Conservation (phyloP, 2,797 vertebrate genomes). For the Coregonus suidteri region DNA sequence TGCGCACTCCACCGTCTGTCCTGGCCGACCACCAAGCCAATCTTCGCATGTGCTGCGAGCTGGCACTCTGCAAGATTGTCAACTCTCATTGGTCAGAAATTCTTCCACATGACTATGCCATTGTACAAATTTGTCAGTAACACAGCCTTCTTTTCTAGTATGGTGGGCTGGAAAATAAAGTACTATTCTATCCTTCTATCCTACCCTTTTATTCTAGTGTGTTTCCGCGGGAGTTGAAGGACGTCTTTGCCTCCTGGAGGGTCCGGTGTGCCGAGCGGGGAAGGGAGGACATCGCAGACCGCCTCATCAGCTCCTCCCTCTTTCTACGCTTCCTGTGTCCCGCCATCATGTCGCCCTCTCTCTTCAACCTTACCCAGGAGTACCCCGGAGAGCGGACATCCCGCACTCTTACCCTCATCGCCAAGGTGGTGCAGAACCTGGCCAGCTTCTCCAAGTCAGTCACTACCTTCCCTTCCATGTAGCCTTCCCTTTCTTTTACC, state of each 20-base stretch:
- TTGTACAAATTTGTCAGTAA: neutral
- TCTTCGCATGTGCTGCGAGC: constrained; percentile 97
- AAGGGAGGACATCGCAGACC: constrained; percentile 93
- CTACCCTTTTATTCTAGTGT: constrained; percentile 62
- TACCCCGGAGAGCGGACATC: constrained; percentile 95
- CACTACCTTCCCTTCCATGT: constrained; percentile 35
- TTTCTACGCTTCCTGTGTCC: constrained; percentile 97
- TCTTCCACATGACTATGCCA: neutral
- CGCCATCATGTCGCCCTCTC: constrained; percentile 94
- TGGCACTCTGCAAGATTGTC: constrained; percentile 97
- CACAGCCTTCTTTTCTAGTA: neutral
- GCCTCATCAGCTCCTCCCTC: constrained; percentile 94
- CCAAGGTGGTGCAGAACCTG: constrained; percentile 99
- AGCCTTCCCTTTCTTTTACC: constrained; percentile 2
- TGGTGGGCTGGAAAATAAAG: neutral
- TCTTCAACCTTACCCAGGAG: constrained; percentile 95
- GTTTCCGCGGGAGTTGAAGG: constrained; percentile 82
- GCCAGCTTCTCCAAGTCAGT: constrained; percentile 98
- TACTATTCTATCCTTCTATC: neutral
- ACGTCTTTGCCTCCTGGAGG: constrained; percentile 91
- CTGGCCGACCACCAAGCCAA: constrained; percentile 96
- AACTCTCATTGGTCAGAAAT: constrained; percentile 94
- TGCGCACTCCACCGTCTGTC: constrained; percentile 93
- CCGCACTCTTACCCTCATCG: constrained; percentile 94
- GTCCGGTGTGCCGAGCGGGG: constrained; percentile 93